Evolutionary conservation across 2,113 vertebrate species (phyloP).

Genomic region (Rhabdornis inornatus): DNA sequence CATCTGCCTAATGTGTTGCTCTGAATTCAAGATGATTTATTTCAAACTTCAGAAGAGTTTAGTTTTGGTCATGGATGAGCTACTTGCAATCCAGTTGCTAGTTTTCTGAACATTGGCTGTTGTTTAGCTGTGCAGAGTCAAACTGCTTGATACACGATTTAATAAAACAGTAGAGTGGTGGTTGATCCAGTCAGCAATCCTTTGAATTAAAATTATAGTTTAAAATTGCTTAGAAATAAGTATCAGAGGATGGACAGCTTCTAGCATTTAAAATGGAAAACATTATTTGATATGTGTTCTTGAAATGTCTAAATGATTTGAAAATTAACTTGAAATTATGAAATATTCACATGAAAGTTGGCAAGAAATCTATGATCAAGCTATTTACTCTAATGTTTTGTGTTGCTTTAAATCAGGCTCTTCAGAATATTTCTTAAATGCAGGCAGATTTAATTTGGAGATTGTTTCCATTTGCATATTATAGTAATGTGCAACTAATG

Average conservation of each 20-base stretch:
- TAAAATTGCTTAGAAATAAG: neutral
- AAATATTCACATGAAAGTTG: neutral
- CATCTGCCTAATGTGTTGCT: neutral
- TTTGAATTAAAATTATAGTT: slow-evolving; percentile 1
- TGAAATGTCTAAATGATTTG: neutral
- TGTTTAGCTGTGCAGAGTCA: slow-evolving; percentile 42
- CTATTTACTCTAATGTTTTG: neutral
- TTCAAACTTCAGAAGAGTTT: slow-evolving; percentile 34
- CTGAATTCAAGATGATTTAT: slow-evolving; percentile 40
- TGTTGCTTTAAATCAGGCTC: neutral
- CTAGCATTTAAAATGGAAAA: neutral
- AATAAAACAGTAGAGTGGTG: neutral
- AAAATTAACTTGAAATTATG: neutral
- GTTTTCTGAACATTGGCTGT: neutral
- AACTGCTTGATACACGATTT: neutral
- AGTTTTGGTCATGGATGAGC: slow-evolving; percentile 41
- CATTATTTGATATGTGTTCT: neutral
- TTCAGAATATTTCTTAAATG: neutral
- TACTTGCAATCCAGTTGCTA: slow-evolving; percentile 34
- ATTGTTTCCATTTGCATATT: neutral
- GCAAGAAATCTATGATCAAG: neutral
- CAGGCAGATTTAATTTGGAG: neutral
- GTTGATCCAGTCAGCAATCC: neutral
- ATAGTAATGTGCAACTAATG: neutral
- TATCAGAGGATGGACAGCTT: neutral